phyloP scores from a whole-genome alignment of 2,113 vertebrate species.

The Porphyrio hochstetteri region DNA sequence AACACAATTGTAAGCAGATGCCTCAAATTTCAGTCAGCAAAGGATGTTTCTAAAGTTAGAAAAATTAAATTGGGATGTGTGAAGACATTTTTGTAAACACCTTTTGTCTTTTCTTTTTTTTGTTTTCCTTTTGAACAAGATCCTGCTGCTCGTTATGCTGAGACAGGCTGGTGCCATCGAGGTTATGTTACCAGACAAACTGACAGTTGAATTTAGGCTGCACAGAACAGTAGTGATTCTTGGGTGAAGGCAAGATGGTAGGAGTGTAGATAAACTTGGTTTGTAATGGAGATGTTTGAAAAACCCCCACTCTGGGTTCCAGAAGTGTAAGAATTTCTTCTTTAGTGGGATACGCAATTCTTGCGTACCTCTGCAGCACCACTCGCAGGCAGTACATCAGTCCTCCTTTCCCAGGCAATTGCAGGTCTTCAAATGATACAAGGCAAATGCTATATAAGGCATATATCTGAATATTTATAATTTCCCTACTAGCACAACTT shows the following conservation, averaged over 20 bases:
- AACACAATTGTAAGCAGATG: not conserved
- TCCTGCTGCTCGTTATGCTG: not conserved
- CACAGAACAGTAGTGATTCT: not conserved
- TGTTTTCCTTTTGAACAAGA: not conserved
- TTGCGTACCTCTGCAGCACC: not conserved
- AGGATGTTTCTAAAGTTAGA: not conserved
- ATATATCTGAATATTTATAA: not conserved
- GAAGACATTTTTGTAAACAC: not conserved
- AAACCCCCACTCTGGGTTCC: not conserved
- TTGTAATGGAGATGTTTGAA: not conserved
- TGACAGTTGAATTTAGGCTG: not conserved
- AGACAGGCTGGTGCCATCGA: not conserved
- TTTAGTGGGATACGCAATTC: not conserved
- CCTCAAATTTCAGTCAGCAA: not conserved
- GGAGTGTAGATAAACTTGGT: not conserved
- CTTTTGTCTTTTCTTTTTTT: not conserved
- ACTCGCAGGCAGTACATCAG: not conserved
- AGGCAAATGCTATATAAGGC: not conserved
- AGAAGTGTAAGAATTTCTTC: not conserved
- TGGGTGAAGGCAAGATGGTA: not conserved
- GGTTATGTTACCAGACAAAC: not conserved
- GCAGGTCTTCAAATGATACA: not conserved
- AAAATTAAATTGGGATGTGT: not conserved
- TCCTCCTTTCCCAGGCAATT: not conserved
- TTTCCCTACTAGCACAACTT: not conserved